A percentile compares a stretch with the other conserved stretches of the same genome.
These are phyloP conservation scores for Micoletzkya japonica DNA, from an alignment of 2,888 invertebrate species.

Conservation along the genomic window DNA sequence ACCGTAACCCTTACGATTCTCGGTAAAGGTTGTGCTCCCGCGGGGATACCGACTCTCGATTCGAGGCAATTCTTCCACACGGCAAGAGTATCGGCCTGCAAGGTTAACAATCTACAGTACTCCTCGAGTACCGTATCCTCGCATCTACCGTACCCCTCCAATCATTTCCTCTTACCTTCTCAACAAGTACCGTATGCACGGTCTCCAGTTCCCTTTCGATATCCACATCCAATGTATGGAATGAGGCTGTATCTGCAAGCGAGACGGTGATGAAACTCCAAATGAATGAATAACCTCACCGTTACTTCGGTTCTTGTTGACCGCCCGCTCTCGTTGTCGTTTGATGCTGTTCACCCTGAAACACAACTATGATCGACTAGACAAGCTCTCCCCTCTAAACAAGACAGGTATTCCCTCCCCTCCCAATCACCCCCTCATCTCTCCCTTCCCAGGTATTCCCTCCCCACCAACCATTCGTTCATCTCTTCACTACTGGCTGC, in stretches of 20 bases:
- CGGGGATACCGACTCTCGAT: conserved; percentile 12
- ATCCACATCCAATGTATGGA: conserved; percentile 36
- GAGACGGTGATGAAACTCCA: background rate
- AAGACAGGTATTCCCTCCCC: background rate
- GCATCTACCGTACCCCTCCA: no score
- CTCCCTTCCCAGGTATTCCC: conserved; percentile 51
- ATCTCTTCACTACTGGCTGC: conserved; percentile 50
- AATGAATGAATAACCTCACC: conserved; percentile 15
- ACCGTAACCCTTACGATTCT: background rate
- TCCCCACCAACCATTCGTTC: conserved; percentile 52
- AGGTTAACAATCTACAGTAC: no score
- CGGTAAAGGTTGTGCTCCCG: conserved; percentile 32
- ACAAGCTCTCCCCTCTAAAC: background rate
- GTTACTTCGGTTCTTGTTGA: background rate
- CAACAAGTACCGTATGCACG: conserved; percentile 38
- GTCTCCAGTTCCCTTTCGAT: conserved; percentile 49
- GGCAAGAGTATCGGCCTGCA: conserved; percentile 47
- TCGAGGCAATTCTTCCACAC: conserved; percentile 49
- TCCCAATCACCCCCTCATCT: background rate
- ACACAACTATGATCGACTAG: background rate
- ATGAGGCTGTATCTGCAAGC: conserved; percentile 5
- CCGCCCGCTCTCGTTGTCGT: conserved; percentile 21
- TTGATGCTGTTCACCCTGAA: conserved; percentile 26
- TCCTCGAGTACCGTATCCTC: no score
- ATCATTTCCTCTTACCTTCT: no score